A percentile compares a stretch with the other conserved stretches of the same genome.
Evolutionary conservation across 2,797 vertebrate species (phyloP).

Genomic region (Dicrostonyx torquatus): DNA sequence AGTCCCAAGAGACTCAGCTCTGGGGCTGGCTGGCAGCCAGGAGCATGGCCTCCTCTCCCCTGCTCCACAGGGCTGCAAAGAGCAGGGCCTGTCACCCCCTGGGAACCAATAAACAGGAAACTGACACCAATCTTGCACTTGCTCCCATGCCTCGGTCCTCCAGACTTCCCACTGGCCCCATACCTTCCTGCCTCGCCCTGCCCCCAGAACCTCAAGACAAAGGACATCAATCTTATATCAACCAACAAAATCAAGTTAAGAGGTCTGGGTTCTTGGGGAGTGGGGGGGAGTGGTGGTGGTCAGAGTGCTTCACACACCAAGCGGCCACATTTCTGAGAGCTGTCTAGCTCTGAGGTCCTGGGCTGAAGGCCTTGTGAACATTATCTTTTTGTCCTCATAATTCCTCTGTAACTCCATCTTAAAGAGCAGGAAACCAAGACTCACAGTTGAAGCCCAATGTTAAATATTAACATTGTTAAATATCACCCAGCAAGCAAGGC

Average conservation of each 20-base stretch:
- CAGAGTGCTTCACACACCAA: slow-evolving; percentile 3
- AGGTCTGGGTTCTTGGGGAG: neutral
- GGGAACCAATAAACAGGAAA: slow-evolving; percentile 84
- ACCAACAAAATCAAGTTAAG: neutral
- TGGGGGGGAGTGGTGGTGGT: neutral
- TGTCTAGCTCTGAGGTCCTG: neutral
- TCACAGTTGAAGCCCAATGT: neutral
- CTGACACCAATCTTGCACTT: slow-evolving; percentile 71
- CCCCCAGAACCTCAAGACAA: slow-evolving; percentile 35
- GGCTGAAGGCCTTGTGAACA: neutral
- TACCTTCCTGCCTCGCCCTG: neutral
- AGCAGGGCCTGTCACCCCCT: slow-evolving; percentile 74
- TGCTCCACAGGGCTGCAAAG: slow-evolving; percentile 40
- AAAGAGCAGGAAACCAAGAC: slow-evolving; percentile 2
- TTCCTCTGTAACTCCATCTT: neutral
- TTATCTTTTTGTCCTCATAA: neutral
- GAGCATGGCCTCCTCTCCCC: slow-evolving; percentile 52
- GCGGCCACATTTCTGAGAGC: neutral
- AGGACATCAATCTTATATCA: neutral
- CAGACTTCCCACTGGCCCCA: neutral
- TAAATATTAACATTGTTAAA: slow-evolving; percentile 18
- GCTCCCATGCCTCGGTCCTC: slow-evolving; percentile 32
- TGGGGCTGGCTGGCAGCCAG: slow-evolving; percentile 80
- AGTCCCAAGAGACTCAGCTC: slow-evolving; percentile 72
- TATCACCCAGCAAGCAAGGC: neutral